Evolutionary conservation across 1,140 invertebrate species (phyloP), one percentile per base, ranked within the genome.

Genomic region (Macrobrachium nipponense): DNA sequence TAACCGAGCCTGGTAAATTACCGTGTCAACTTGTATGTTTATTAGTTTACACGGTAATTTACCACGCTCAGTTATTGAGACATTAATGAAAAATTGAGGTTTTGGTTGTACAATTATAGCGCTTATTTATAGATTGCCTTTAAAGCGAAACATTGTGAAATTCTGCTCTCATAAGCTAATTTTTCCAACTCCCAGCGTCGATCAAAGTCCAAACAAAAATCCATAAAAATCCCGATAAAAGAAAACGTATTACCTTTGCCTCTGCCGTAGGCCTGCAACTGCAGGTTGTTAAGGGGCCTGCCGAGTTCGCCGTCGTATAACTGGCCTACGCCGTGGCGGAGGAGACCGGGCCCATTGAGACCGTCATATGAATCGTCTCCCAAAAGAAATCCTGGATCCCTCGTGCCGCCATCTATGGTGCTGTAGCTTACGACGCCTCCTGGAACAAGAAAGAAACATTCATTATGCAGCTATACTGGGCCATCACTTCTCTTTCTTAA

Each of bases 341-440:
- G 76, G 20, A 59, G 82, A 17, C 76, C 82, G 0, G 76, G 75
- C 0, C 76, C 76, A 14, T 51, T 20, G 0, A 51, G 18, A 2
- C 82, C 82, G 15, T 85, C 82, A 58, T 79, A 85, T 0, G 82
- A 51, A 64, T 85, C 75, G 27, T 85, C 82, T 2, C 43, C 72
- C 43, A 85, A 76, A 2, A 85, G 76, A 43, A 85, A 72, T 17
- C 75, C 82, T 1, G 75, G 82, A 73, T 85, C 76, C 5, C 72
- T 11, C 51, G 64, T 68, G 14, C 6, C 20, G 0, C 82, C 82
- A 15, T 79, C 76, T 76, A 79, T 64, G 11, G 61, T 64, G 51
- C 20, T 72, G 75, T 85, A 85, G 82, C 82, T 85, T 27, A 79
- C 75, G n/a, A 85, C n/a, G 17, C 82, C 82, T 0, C 76, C 82